Conservation (phyloP, 2,113 vertebrate species). For the Cyprinodon variegatus region DNA sequence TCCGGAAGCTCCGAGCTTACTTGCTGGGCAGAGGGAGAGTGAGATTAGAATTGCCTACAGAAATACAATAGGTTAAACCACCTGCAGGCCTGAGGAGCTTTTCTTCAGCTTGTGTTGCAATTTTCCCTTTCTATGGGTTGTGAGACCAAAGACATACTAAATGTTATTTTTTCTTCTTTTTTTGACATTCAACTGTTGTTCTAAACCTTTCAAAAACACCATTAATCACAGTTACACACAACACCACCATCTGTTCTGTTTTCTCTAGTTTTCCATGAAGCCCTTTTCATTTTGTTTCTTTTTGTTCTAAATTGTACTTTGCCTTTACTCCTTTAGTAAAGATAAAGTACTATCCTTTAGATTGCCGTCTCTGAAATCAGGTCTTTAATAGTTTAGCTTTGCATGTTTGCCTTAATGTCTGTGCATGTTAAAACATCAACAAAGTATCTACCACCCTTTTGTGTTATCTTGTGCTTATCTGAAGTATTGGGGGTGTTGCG, state of each 20-base stretch:
- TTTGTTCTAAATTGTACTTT: slow-evolving; percentile 22
- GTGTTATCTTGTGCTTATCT: slow-evolving; percentile 73
- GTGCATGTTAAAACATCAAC: slow-evolving; percentile 44
- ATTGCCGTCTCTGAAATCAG: not conserved
- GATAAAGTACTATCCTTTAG: not conserved
- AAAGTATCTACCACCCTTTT: slow-evolving; percentile 22
- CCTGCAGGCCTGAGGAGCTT: slow-evolving; percentile 57
- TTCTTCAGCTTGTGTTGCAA: slow-evolving; percentile 43
- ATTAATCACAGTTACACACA: slow-evolving; percentile 66
- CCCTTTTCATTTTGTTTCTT: slow-evolving; percentile 27
- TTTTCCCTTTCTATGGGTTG: slow-evolving; percentile 58
- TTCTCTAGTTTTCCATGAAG: slow-evolving; percentile 15
- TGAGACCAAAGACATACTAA: slow-evolving; percentile 54
- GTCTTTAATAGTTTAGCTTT: slow-evolving; percentile 23
- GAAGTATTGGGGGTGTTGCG: slow-evolving; percentile 75
- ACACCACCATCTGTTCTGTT: slow-evolving; percentile 15
- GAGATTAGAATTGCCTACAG: slow-evolving; percentile 62
- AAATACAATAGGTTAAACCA: slow-evolving; percentile 72
- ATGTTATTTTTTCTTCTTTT: slow-evolving; percentile 54
- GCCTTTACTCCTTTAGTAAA: not conserved
- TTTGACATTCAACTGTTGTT: slow-evolving; percentile 40
- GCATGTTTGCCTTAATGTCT: slow-evolving; percentile 36
- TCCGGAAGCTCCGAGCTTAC: slow-evolving; percentile 65
- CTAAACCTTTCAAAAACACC: slow-evolving; percentile 58
- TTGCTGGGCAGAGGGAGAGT: slow-evolving; percentile 41